Evolutionary conservation across 2,797 vertebrate species (phyloP), one percentile per base, ranked within the genome.

Genomic region (Coregonus sp.): DNA sequence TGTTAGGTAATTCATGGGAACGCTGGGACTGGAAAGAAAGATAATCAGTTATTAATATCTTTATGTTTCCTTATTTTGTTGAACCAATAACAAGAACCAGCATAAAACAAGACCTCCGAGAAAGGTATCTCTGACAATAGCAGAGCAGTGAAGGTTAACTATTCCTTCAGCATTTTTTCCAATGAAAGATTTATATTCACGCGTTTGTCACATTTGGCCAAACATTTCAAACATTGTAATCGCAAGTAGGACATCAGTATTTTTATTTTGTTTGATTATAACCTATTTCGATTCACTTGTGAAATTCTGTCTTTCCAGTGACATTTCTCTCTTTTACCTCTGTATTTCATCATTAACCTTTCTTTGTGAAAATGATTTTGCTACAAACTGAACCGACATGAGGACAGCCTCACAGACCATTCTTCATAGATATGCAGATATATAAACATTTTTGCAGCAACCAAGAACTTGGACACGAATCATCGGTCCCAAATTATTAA

Each of bases 321-420:
- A 31, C 20, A n/a, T 51, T 31, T 71, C 40, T 47, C 40, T 47
- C 40, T 72, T 16, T 37, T 47, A 70, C n/a, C 37, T 70, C 35
- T 70, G 1, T 29, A 56, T 72, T 72, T 59, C 16, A 59, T 54
- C 15, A 59, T 72, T 54, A 33, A 35, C 1, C 50, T 47, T 16
- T 70, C 68, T 69, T 77, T 76, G 75, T 61, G 25, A 59, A 77
- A 65, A 5, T 47, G 9, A 47, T 72, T 77, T 63, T 72, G 18
- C 75, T 71, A 72, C 71, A 33, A 77, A 72, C 29, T 72, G 16
- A 72, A 37, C 31, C 25, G 15, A 72, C 29, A 35, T 33, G 71
- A 72, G 15, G 71, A 72, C 70, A 72, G 50, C 71, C 51, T 16
- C 69, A 76, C 47, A 75, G 50, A 70, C 54, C 47, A 15, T 12